phyloP scores from a whole-genome alignment of 2,113 vertebrate genomes.

The Cathartes aura region DNA sequence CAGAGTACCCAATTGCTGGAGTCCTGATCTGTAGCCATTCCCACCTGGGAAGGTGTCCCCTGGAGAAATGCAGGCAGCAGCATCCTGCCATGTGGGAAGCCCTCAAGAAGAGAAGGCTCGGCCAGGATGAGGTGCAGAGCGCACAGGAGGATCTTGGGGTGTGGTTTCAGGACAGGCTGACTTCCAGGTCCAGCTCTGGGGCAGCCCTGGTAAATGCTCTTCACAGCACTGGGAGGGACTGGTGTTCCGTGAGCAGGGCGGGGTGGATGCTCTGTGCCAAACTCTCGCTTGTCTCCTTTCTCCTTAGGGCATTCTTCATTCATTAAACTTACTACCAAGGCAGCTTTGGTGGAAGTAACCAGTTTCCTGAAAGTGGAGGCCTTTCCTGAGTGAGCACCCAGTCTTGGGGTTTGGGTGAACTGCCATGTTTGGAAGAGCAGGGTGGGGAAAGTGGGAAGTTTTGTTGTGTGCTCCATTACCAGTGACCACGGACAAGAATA shows the following conservation, averaged over 20 bases:
- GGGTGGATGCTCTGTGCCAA: neutral
- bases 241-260: neutral
- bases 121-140: neutral
- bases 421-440: neutral
- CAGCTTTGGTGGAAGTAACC: neutral
- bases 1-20: neutral
- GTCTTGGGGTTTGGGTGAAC: neutral
- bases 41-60: neutral
- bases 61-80: neutral
- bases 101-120: neutral
- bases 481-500: neutral
- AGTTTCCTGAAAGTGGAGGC: neutral
- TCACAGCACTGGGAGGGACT: neutral
- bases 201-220: neutral
- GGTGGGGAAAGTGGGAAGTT: neutral
- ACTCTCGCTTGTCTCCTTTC: slow-evolving; percentile 15
- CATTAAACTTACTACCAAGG: neutral
- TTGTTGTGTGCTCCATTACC: neutral
- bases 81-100: neutral
- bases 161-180: neutral
- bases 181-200: neutral
- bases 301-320: slow-evolving; percentile 15
- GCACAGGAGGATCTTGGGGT: neutral
- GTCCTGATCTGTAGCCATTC: neutral
- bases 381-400: neutral